Evolutionary conservation across 2,888 invertebrate species (phyloP).

Genomic region (Ceraclea dissimilis): DNA sequence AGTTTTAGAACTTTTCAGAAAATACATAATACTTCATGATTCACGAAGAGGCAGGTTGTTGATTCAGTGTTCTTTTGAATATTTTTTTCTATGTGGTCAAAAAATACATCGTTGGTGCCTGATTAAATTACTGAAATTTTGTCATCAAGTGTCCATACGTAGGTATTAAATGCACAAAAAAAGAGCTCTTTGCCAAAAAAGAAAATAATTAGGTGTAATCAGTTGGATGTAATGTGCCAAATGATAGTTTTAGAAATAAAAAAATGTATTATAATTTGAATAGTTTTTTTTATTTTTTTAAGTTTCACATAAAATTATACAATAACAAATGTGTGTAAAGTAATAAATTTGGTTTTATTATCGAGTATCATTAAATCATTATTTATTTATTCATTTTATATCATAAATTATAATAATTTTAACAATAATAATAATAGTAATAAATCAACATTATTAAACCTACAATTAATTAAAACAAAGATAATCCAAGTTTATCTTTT

Average conservation of each 20-base stretch:
- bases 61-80: no score
- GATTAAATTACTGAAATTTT: no score
- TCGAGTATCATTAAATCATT: conserved; percentile 1
- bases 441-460: conserved; percentile 1
- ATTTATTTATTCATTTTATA: background rate
- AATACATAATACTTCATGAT: no score
- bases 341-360: conserved; percentile 1
- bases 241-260: background rate
- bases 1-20: no score
- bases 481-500: background rate
- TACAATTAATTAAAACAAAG: background rate
- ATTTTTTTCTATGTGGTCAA: no score
- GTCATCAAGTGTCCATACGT: no score
- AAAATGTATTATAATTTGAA: background rate
- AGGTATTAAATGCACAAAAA: no score
- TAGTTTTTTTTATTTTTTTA: background rate
- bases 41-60: no score
- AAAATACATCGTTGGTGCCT: no score
- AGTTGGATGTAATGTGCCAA: no score
- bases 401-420: conserved; percentile 1
- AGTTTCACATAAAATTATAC: conserved; percentile 1
- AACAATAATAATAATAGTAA: background rate
- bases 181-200: no score
- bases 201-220: no score
- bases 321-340: background rate